Evolutionary conservation across 2,888 invertebrate genomes (phyloP), one percentile per base, ranked within the genome.

Genomic region (Iselma pallidipennis): DNA sequence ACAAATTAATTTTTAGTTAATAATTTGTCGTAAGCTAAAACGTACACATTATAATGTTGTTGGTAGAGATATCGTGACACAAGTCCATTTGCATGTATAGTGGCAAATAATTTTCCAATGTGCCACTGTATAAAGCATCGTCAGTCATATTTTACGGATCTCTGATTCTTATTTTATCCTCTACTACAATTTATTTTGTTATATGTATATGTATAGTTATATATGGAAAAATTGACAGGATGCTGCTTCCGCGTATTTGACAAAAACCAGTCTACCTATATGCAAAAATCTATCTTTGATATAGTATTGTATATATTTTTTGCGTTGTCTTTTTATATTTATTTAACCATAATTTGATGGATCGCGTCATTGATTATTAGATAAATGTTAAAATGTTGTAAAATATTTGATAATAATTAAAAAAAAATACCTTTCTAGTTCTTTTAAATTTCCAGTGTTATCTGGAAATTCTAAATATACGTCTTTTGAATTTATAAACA

Each of bases 401-500:
- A 65, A 58, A 61, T 61, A 57, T 64, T 61, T 61, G 55, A 53
- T 56, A 53, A 53, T 55, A 56, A 62, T 65, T 58, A 59, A 54
- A 59, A 57, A 57, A 65, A 61, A 37, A 37, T 14, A 37, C n/a
- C 19, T 52, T 19, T 19, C 50, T 19, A 21, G 31, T 31, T 29
- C 2, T 7, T 28, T 52, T 26, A 31, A 14, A 12, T 29, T 23
- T 33, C 29, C 29, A 45, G 51, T 49, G 23, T 29, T 52, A 31
- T 52, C 23, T 23, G 23, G 21, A 45, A 21, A 58, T 66, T 63
- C 61, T 59, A 59, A 61, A 54, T 63, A 45, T 45, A 52, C 58
- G 53, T 56, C 59, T 66, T 42, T 50, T 66, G 66, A 66, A 66
- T 63, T 45, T 66, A 63, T 63, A 61, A 63, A 66, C 61, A 59